Base-by-base conservation (phyloP, 2,797 vertebrate genomes). In the Coregonus sp. region DNA sequence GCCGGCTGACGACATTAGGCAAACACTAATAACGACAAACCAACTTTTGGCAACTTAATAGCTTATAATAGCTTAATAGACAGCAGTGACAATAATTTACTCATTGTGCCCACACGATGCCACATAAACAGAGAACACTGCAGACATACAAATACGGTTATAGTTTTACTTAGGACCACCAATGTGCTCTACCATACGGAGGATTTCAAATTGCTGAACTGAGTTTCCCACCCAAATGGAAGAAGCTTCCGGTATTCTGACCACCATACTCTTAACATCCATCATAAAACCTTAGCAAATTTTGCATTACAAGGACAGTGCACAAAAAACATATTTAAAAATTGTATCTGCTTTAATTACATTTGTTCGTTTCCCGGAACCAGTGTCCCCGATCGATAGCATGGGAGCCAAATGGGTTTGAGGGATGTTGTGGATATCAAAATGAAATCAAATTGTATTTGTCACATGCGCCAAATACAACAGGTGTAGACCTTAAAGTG, bases 11-110 rank as follows among this genome's bases (percentile, higher is more conserved):
- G 83, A 85, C 93, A 93, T 92, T 92, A 93, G 88, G 86, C 80
- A 88, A 92, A 88, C 70, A 81, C 83, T 75, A 86, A 88, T 86
- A 91, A 87, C 16, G 16, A 56, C 73, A 40, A 78, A 88, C 78
- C 15, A 93, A 92, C 89, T 90, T 89, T 84, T 80, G 72, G 83
- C 90, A 88, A 90, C 90, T 71, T 89, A 91, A 92, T 90, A 88
- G 86, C 86, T 86, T 82, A 73, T 89, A 91, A 92, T 90, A 88
- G 86, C 86, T 86, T 82, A 73, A 33, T 33, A 33, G 84, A 92
- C 87, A 91, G 89, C 84, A 87, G 80, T 82, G 87, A 90, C 86
- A 87, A 90, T 93, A 88, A 93, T 92, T 93, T 91, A 92, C 82
- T 90, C 85, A 83, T 83, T 84, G 83, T 89, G 89, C 85, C 89